Conservation (phyloP, 2,113 vertebrate genomes). For the Silurus meridionalis region DNA sequence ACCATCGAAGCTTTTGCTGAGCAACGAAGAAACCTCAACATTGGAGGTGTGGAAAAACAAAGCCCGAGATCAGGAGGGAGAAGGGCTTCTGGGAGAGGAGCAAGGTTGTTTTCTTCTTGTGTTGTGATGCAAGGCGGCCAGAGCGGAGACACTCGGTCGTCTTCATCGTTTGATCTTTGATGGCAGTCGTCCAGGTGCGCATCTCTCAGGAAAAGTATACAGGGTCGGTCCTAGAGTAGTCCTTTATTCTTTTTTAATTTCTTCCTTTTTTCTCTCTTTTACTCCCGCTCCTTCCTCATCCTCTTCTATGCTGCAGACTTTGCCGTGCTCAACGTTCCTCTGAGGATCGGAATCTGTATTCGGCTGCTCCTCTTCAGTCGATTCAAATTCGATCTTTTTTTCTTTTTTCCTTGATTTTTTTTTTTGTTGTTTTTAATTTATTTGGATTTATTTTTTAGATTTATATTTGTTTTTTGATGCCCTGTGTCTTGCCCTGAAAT, state of each 20-base stretch:
- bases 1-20: slow-evolving; percentile 12
- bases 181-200: slow-evolving; percentile 23
- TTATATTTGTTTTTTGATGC: neutral
- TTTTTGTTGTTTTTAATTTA: slow-evolving; percentile 55
- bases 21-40: neutral
- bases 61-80: slow-evolving; percentile 8
- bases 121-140: slow-evolving; percentile 31
- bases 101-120: slow-evolving; percentile 21
- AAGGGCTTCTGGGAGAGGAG: slow-evolving; percentile 2
- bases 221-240: neutral
- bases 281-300: slow-evolving; percentile 41
- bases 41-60: slow-evolving; percentile 18
- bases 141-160: slow-evolving; percentile 36
- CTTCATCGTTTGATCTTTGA: slow-evolving; percentile 5
- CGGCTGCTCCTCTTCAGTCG: slow-evolving; percentile 51
- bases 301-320: slow-evolving; percentile 55
- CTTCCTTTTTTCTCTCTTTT: slow-evolving; percentile 16
- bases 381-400: slow-evolving; percentile 1
- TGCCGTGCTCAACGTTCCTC: slow-evolving; percentile 46
- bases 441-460: slow-evolving; percentile 22
- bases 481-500: neutral
- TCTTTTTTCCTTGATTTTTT: slow-evolving; percentile 40
- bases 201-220: slow-evolving; percentile 23
- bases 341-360: slow-evolving; percentile 60
- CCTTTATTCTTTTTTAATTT: slow-evolving; percentile 45